Evolutionary conservation across 2,113 vertebrate species (phyloP).

Genomic region (Lasiurus cinereus): DNA sequence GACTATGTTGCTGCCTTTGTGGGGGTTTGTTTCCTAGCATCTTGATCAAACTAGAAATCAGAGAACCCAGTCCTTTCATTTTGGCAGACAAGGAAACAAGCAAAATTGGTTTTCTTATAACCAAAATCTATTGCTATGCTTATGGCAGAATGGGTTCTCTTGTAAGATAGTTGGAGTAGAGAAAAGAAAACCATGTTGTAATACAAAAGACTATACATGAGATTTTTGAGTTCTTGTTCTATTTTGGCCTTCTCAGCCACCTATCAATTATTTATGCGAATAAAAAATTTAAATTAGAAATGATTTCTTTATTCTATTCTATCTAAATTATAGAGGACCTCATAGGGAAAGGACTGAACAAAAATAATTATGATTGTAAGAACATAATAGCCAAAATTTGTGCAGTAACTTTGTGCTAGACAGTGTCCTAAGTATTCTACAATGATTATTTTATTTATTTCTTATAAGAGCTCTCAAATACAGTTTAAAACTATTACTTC

Average conservation of each 20-base stretch:
- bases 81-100: not conserved
- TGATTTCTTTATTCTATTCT: not conserved
- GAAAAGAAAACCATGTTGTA: not conserved
- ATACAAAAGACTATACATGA: not conserved
- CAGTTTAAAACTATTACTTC: not conserved
- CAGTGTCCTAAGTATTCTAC: not conserved
- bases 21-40: not conserved
- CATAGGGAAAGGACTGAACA: not conserved
- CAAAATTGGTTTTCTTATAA: not conserved
- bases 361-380: not conserved
- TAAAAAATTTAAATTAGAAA: not conserved
- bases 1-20: slow-evolving; percentile 1
- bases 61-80: not conserved
- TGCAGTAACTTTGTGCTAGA: not conserved
- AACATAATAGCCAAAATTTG: not conserved
- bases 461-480: not conserved
- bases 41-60: not conserved
- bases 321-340: not conserved
- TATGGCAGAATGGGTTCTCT: not conserved
- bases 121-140: not conserved
- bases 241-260: not conserved
- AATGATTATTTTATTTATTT: not conserved
- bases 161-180: not conserved
- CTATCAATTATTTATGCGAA: not conserved
- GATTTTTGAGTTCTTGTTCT: not conserved